Evolutionary conservation across 1,140 invertebrate genomes (phyloP).

Genomic region (Phortica variegata): DNA sequence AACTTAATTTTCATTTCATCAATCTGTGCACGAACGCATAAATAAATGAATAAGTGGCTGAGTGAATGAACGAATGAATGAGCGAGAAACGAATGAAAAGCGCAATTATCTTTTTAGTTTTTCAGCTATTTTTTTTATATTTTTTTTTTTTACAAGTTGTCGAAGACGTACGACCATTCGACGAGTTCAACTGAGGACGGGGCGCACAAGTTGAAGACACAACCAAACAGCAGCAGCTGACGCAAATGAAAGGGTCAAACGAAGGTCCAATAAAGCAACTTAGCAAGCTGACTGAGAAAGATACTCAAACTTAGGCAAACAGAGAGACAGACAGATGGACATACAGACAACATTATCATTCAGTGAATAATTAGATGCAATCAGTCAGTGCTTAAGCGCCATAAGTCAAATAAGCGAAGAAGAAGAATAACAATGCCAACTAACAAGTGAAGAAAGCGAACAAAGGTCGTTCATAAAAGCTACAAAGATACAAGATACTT

Average conservation of each 20-base stretch:
- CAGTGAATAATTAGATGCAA: conserved; percentile 55
- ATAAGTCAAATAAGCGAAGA: too few species aligned
- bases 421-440: conserved; percentile 31
- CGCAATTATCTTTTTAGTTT: conserved; percentile 34
- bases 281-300: conserved; percentile 1
- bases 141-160: conserved; percentile 25
- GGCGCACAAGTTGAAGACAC: too few species aligned
- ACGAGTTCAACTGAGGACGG: too few species aligned
- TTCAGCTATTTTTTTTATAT: too few species aligned
- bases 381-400: conserved; percentile 50
- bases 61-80: too few species aligned
- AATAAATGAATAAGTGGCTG: neutral
- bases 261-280: conserved; percentile 28
- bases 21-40: neutral
- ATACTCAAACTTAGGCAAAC: neutral
- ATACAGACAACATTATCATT: conserved; percentile 52
- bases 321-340: conserved; percentile 20
- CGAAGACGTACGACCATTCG: too few species aligned
- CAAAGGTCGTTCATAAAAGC: conserved; percentile 41
- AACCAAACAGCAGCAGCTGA: conserved; percentile 8
- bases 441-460: conserved; percentile 16
- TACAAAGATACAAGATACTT: neutral
- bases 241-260: conserved; percentile 12
- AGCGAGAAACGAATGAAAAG: conserved; percentile 34
- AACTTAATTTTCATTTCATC: neutral